Conservation (phyloP, 2,888 invertebrate genomes). For the Fragum whitleyi region DNA sequence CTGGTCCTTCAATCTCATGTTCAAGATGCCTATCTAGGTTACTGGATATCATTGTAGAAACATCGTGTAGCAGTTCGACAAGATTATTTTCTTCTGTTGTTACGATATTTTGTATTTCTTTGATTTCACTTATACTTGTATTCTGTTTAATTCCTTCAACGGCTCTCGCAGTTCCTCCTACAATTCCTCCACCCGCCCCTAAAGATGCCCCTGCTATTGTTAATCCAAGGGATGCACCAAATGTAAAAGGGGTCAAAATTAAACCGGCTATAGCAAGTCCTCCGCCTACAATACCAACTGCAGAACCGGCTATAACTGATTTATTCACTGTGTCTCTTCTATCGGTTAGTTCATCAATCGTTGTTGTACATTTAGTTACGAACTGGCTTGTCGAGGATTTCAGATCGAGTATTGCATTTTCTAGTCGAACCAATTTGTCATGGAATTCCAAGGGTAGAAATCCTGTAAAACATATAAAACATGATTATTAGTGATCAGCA, state of each 20-base stretch:
- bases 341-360: neutral
- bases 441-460: constrained; percentile 1
- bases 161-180: constrained; percentile 20
- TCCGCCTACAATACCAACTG: constrained; percentile 34
- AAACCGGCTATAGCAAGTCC: constrained; percentile 34
- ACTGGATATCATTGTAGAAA: neutral
- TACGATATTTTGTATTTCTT: constrained; percentile 18
- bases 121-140: constrained; percentile 17
- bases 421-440: neutral
- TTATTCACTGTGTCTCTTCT: constrained; percentile 24
- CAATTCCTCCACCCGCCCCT: constrained; percentile 22
- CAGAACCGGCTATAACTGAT: constrained; percentile 29
- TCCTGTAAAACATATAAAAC: neutral
- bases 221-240: constrained; percentile 35
- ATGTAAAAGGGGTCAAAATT: constrained; percentile 33
- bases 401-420: neutral
- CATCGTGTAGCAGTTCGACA: neutral
- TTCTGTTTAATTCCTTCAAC: constrained; percentile 38
- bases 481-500: too few relatives aligned
- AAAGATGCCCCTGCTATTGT: constrained; percentile 36
- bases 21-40: neutral
- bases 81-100: constrained; percentile 21
- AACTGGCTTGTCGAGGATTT: neutral
- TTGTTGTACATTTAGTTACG: constrained; percentile 6
- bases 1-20: neutral